These are phyloP conservation scores for Listronotus bonariensis DNA, from an alignment of 1,140 invertebrate genomes.

Conservation along the genomic window DNA sequence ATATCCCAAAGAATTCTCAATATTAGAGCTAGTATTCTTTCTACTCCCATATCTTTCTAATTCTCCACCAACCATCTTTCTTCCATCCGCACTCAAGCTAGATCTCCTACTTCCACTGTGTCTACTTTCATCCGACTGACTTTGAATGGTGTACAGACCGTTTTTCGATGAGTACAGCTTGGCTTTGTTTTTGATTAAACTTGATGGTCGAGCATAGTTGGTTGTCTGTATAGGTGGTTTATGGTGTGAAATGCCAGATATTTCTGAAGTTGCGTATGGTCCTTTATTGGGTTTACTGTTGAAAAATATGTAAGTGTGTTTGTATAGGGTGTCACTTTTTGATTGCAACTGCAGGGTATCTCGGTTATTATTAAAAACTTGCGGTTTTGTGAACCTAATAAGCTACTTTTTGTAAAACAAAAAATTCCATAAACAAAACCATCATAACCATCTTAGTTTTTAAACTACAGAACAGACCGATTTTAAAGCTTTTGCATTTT, in stretches of 20 bases:
- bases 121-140: constrained; percentile 52
- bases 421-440: too few relatives aligned
- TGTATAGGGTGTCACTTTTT: too few relatives aligned
- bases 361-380: too few relatives aligned
- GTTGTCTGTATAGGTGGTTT: constrained; percentile 10
- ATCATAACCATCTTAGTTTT: too few relatives aligned
- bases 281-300: constrained; percentile 17
- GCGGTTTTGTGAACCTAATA: too few relatives aligned
- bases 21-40: constrained; percentile 47
- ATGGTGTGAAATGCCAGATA: neutral
- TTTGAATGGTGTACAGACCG: constrained; percentile 55
- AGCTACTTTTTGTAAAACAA: too few relatives aligned
- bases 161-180: constrained; percentile 52
- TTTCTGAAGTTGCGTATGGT: neutral
- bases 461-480: too few relatives aligned
- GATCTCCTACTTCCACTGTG: constrained; percentile 42
- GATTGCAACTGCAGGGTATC: too few relatives aligned
- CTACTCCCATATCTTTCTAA: constrained; percentile 11
- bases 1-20: constrained; percentile 63
- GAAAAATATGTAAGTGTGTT: too few relatives aligned
- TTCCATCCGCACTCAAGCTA: constrained; percentile 35
- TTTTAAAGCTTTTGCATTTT: too few relatives aligned
- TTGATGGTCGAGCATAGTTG: constrained; percentile 19
- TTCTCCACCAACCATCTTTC: constrained; percentile 13
- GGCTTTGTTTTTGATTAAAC: constrained; percentile 33